Evolutionary conservation across 64 coral and sea anemone genomes (phyloP).

Genomic region (Actinia equina): DNA sequence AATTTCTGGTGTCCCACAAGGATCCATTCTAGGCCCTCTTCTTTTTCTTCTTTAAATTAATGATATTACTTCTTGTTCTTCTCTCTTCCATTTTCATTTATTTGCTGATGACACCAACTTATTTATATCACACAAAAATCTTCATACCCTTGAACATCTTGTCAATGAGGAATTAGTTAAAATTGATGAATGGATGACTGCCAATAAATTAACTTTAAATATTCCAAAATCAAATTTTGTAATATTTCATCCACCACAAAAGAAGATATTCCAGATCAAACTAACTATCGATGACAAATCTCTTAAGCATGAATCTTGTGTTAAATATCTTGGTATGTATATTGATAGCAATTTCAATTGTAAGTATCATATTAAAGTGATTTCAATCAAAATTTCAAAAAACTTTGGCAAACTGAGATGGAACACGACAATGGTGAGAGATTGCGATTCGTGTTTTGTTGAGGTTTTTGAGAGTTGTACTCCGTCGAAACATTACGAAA

Average conservation of each 20-base stretch:
- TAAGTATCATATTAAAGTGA: neutral
- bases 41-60: neutral
- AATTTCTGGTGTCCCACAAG: neutral
- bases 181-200: neutral
- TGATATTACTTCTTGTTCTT: neutral
- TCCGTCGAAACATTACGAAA: no score
- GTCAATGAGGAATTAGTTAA: neutral
- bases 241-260: neutral
- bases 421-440: no score
- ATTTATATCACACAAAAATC: neutral
- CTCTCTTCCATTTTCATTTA: neutral
- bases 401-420: no score
- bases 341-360: neutral
- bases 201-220: neutral
- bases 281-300: neutral
- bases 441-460: no score
- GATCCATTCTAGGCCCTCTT: neutral
- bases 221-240: neutral
- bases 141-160: neutral
- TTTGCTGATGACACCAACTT: slow-evolving; percentile 9
- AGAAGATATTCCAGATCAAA: neutral
- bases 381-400: neutral
- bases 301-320: no score
- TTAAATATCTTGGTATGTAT: neutral
- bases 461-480: no score